Evolutionary conservation across 1,140 invertebrate species (phyloP).

Genomic region (Drosophila burlai): DNA sequence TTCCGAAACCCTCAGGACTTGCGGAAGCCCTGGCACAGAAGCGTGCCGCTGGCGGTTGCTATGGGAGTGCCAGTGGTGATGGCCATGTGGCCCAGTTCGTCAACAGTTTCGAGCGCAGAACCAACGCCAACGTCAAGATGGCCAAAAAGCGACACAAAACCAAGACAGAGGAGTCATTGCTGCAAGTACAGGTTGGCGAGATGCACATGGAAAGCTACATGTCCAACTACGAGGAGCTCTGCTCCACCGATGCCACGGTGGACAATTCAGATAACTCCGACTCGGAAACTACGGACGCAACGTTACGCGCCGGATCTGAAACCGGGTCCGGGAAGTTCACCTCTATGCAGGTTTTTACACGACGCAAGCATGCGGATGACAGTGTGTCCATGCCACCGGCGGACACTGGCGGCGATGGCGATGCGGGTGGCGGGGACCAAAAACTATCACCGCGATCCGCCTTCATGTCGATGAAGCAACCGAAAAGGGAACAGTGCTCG

Average conservation of each 20-base stretch:
- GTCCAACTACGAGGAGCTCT: slow-evolving; percentile 34
- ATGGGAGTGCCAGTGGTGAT: slow-evolving; percentile 14
- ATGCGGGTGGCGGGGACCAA: slow-evolving; percentile 8
- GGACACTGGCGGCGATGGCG: slow-evolving; percentile 6
- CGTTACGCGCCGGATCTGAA: slow-evolving; percentile 10
- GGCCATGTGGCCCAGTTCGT: slow-evolving; percentile 52
- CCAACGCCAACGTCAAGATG: slow-evolving; percentile 31
- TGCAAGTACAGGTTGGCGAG: slow-evolving; percentile 7
- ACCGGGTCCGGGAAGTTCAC: slow-evolving; percentile 17
- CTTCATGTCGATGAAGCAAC: slow-evolving; percentile 48
- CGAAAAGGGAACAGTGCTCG: slow-evolving; percentile 37
- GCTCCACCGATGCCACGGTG: slow-evolving; percentile 18
- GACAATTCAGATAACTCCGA: slow-evolving; percentile 43
- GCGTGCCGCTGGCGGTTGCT: slow-evolving; percentile 2
- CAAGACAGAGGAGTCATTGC: slow-evolving; percentile 16
- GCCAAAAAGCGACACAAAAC: slow-evolving; percentile 52
- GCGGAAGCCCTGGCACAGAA: slow-evolving; percentile 29
- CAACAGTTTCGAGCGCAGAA: slow-evolving; percentile 50
- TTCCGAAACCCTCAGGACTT: slow-evolving; percentile 3
- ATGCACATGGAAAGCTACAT: slow-evolving; percentile 50
- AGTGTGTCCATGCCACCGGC: background rate
- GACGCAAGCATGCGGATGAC: slow-evolving; percentile 45
- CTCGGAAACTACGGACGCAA: slow-evolving; percentile 33
- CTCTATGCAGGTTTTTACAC: slow-evolving; percentile 63
- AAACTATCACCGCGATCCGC: slow-evolving; percentile 58